These are phyloP conservation scores for Lasiommata megera DNA, from an alignment of 2,888 invertebrate genomes.

Conservation along the genomic window DNA sequence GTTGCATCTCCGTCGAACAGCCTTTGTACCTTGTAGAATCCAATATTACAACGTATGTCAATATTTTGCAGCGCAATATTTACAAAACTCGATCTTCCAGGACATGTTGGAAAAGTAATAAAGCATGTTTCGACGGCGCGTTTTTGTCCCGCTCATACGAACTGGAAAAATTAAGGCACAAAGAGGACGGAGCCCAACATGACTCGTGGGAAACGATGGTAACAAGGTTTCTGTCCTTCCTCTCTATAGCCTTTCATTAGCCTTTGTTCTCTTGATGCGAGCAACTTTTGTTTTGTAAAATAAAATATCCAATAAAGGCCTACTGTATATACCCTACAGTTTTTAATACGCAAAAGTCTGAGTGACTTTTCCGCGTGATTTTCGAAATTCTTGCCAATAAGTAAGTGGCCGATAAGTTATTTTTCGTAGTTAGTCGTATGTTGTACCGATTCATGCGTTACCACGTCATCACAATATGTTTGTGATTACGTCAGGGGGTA, in stretches of 20 bases:
- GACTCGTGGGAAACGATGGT: conserved; percentile 67
- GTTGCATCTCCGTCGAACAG: background rate
- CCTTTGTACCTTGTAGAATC: background rate
- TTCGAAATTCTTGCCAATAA: too few relatives aligned
- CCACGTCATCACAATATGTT: too few relatives aligned
- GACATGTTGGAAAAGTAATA: conserved; percentile 45
- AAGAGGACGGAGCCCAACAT: conserved; percentile 42
- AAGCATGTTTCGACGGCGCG: conserved; percentile 37
- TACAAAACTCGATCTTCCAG: conserved; percentile 48
- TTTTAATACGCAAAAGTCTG: background rate
- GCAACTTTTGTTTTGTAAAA: conserved; percentile 27
- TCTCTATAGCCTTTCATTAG: conserved; percentile 57
- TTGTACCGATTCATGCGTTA: too few relatives aligned
- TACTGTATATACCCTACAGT: background rate
- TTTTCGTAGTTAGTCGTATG: too few relatives aligned
- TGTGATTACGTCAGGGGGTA: too few relatives aligned
- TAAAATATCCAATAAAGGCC: conserved; percentile 8
- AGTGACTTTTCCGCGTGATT: too few relatives aligned
- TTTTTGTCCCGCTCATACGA: conserved; percentile 24
- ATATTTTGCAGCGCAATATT: conserved; percentile 7
- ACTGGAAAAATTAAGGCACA: conserved; percentile 35
- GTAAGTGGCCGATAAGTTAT: too few relatives aligned
- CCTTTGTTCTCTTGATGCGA: conserved; percentile 54
- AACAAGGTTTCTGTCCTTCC: conserved; percentile 66
- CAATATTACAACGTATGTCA: conserved; percentile 2